Evolutionary conservation across 2,113 vertebrate genomes (phyloP).

Genomic region (Phrynosoma blainvillii): DNA sequence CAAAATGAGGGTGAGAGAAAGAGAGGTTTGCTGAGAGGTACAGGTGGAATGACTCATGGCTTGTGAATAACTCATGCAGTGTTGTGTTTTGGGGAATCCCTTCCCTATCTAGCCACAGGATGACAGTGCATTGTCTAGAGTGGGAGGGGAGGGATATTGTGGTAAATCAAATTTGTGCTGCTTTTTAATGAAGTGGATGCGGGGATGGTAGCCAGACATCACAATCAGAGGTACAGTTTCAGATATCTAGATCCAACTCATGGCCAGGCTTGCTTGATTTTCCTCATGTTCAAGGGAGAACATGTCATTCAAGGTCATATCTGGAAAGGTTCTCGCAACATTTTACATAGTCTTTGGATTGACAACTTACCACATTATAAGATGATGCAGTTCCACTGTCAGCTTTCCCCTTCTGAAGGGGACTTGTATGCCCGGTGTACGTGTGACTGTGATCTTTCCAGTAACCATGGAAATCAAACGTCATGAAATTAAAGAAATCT

Average conservation of each 20-base stretch:
- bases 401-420: slow-evolving; percentile 70
- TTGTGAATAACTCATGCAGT: neutral
- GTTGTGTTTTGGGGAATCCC: neutral
- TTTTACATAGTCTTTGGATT: neutral
- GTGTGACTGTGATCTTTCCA: slow-evolving; percentile 66
- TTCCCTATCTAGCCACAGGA: neutral
- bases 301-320: neutral
- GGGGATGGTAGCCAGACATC: too few species aligned
- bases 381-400: slow-evolving; percentile 62
- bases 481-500: slow-evolving; percentile 84
- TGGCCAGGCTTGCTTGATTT: neutral
- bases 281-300: too few species aligned
- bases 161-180: neutral
- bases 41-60: neutral
- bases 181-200: neutral
- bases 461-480: slow-evolving; percentile 84
- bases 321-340: neutral
- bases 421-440: slow-evolving; percentile 83
- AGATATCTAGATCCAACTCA: neutral
- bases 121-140: too few species aligned
- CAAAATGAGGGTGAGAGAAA: neutral
- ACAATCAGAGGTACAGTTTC: neutral
- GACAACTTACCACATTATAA: slow-evolving; percentile 59
- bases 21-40: neutral
- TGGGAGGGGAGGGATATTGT: neutral